Evolutionary conservation across 2,888 invertebrate species (phyloP), one percentile per base, ranked within the genome.

Genomic region (Eupithecia pulchellata): DNA sequence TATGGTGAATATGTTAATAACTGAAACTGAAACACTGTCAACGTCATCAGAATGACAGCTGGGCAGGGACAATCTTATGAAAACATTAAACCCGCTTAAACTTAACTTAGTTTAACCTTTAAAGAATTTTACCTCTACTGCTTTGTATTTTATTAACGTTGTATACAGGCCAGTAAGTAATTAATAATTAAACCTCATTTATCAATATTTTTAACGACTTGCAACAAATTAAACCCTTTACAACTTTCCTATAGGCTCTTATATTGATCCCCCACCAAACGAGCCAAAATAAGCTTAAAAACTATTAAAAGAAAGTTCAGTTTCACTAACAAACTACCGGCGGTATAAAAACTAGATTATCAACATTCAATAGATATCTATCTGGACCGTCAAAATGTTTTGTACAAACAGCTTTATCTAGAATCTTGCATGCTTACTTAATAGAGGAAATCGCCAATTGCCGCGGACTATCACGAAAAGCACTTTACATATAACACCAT

Each of bases 361-460:
- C 73, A 79, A 76, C 75, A 73, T 25, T 68, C 58, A 84, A 85
- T 85, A 52, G 52, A 52, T 52, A 13, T 80, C n/a, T 60, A 85
- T 86, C 84, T 73, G 70, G 66, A 80, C 85, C 88, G 87, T 90
- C 91, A 91, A 89, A 92, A 90, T 91, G 88, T 92, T 92, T 91
- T 88, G 91, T 88, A 84, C 78, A 81, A 86, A 85, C 84, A 85
- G 71, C 80, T 61, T 83, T 90, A 92, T 92, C 92, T 86, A 52
- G 68, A 78, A 91, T 92, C 91, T 82, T 72, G 86, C 84, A 84
- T 86, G 86, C 86, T 86, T 86, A 83, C 82, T 86, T 88, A 89
- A 88, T 88, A 87, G 87, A 91, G 92, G 92, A 92, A 92, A 91
- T 90, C 88, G 88, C 88, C 91, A 90, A 91, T 92, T 91, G 90